Evolutionary conservation across 2,888 invertebrate genomes (phyloP).

Genomic region (Dryomyza anilis): DNA sequence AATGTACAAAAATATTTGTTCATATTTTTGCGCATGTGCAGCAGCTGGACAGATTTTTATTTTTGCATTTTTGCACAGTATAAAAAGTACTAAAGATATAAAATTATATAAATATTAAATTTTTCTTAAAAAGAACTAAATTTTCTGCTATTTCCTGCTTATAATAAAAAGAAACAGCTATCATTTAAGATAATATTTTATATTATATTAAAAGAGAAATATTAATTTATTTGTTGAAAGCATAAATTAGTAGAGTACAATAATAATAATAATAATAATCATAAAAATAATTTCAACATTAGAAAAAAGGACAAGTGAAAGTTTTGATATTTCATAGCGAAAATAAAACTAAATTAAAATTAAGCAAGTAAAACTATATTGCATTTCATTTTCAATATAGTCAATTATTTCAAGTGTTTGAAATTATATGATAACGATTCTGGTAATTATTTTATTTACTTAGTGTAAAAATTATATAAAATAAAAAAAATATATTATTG

Average conservation of each 20-base stretch:
- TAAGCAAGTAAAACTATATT: slow-evolving; percentile 36
- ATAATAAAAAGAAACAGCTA: too few relatives aligned
- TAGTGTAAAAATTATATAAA: too few relatives aligned
- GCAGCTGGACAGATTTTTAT: neutral
- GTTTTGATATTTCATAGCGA: neutral
- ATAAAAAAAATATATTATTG: slow-evolving; percentile 17
- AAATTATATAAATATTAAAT: neutral
- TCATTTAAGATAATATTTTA: too few relatives aligned
- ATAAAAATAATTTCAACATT: slow-evolving; percentile 31
- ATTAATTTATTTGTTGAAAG: too few relatives aligned
- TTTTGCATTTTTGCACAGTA: neutral
- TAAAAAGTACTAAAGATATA: neutral
- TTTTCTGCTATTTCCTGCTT: too few relatives aligned
- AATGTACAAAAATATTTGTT: slow-evolving; percentile 14
- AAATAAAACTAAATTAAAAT: slow-evolving; percentile 17
- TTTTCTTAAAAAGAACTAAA: slow-evolving; percentile 25
- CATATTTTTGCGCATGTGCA: neutral
- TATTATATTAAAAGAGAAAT: too few relatives aligned
- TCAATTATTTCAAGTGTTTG: slow-evolving; percentile 12
- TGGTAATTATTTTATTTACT: too few relatives aligned
- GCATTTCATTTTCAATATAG: slow-evolving; percentile 27
- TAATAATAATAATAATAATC: neutral
- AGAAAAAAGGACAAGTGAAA: slow-evolving; percentile 54
- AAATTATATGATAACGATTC: slow-evolving; percentile 9
- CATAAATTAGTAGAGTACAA: too few relatives aligned